Evolutionary conservation across 2,113 vertebrate genomes (phyloP), one percentile per base, ranked within the genome.

Genomic region (Coracopsis vasa): DNA sequence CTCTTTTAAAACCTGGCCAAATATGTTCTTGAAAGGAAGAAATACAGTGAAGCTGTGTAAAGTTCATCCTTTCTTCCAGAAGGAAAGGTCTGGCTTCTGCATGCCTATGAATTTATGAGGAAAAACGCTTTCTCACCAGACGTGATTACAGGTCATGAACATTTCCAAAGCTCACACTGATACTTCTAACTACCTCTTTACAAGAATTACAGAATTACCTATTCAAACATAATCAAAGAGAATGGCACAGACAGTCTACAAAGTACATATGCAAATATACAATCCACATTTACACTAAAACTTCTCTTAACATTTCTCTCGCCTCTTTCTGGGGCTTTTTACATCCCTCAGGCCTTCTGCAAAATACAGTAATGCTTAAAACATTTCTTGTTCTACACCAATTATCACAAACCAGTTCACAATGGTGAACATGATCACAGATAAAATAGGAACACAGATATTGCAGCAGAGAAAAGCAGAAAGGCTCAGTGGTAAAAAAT

Each of bases 191-290:
- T 78, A 80, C 73, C 51, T 91, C 83, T 91, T 89, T 25, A 72
- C 74, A 92, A 89, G 80, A 94, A 95, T 95, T 91, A 94, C n/a
- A 12, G 80, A 94, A 93, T 95, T 95, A 92, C 44, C 86, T 91
- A 94, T 84, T 94, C 82, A 94, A 96, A 96, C 58, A 92, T 48
- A 79, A 91, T 83, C 65, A 72, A 60, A 90, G 56, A 48, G 69
- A 78, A 90, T 13, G 44, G 72, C 50, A 93, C 65, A 78, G 48
- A 82, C 28, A 80, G 54, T 75, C 86, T 60, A 74, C 71, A 78
- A 92, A 91, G 77, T 39, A 71, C 79, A 45, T 5, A 60, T 66
- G 90, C 65, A 94, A 92, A 96, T 45, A 86, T 3, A 41, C 24
- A 79, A 79, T 25, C 69, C 47, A 86, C 64, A 35, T 72, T 81